These are phyloP conservation scores for Rafetus swinhoei DNA, from an alignment of 2,113 vertebrate genomes.

Conservation along the genomic window DNA sequence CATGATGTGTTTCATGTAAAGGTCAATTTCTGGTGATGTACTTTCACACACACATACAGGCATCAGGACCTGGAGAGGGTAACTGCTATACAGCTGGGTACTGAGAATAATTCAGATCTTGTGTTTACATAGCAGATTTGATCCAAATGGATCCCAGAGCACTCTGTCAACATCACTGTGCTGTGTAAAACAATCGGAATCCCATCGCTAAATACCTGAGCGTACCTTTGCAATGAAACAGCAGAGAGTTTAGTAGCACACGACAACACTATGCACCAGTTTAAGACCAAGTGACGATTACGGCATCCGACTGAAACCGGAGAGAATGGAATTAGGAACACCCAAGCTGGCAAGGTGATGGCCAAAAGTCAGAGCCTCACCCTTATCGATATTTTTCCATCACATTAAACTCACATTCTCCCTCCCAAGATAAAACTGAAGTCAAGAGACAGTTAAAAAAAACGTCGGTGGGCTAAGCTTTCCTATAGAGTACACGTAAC, in stretches of 20 bases:
- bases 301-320: neutral
- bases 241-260: neutral
- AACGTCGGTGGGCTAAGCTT: neutral
- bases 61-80: neutral
- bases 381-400: neutral
- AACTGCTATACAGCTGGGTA: neutral
- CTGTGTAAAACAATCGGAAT: neutral
- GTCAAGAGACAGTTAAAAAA: neutral
- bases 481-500: neutral
- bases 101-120: neutral
- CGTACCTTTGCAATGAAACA: neutral
- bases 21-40: neutral
- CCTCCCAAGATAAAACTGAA: neutral
- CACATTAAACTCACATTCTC: neutral
- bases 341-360: constrained; percentile 1
- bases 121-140: neutral
- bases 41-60: neutral
- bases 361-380: neutral
- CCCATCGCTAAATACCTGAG: neutral
- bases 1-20: neutral
- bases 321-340: neutral
- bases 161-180: neutral
- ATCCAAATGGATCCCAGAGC: neutral
- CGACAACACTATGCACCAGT: fast-evolving
- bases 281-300: neutral